Evolutionary conservation across 2,888 invertebrate species (phyloP), one percentile per base, ranked within the genome.

Genomic region (Blastobasis lacticolella): DNA sequence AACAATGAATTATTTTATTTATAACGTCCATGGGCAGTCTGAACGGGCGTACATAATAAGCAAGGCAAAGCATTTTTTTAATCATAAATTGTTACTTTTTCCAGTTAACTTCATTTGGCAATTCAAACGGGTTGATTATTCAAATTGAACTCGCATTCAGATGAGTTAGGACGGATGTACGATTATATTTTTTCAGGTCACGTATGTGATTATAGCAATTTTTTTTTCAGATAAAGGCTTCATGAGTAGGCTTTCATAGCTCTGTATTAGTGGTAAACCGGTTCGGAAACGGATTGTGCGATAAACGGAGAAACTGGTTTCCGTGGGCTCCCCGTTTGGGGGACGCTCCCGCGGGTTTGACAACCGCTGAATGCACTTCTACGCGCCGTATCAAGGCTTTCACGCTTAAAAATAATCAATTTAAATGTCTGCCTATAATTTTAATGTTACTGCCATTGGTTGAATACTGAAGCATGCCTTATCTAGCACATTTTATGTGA

Each of bases 241-340:
- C 40, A 49, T 37, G 48, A 48, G 41, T 46, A 57, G 62, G 64
- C 65, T 66, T 60, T 58, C 62, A 56, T 64, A 62, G 54, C 62
- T 53, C 54, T 50, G 23, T 23, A 23, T 23, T 23, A 23, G 2
- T 51, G 46, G 43, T 50, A 73, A 82, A 79, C 75, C 76, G 81
- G 81, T 68, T 66, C 52, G 56, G 59, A 62, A 64, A 63, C 62
- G 62, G 69, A 74, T 70, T 67, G 62, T 59, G 62, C 68, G 71
- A 75, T 74, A 72, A 71, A 61, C 60, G 56, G 62, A 59, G 59
- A 58, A 81, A 82, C 81, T 59, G 71, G 83, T 82, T 81, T 68
- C 53, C 49, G 58, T 46, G 49, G 58, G 53, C 51, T 51, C 45
- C 46, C 50, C 10, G 49, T 5, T 42, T 10, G 42, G 8, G n/a